Evolutionary conservation across 92 coral and sea anemone genomes (phyloP), one percentile per base, ranked within the genome.

Genomic region (Micromussa lordhowensis): DNA sequence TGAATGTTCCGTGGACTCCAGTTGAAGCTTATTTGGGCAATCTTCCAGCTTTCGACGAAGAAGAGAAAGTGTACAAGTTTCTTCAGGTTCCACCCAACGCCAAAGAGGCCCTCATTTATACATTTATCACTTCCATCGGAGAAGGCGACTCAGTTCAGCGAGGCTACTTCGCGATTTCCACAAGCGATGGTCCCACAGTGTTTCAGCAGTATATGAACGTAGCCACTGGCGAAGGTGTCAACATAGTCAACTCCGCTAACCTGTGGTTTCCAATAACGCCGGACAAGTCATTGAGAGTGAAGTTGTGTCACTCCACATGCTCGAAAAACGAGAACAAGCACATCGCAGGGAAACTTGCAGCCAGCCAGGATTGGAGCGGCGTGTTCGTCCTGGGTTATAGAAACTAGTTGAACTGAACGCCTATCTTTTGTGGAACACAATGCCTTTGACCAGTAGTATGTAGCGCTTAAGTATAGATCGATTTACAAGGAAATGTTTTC

Each of bases 81-180:
- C 48, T 40, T 40, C 48, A 40, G 10, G 48, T 40, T 40, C 48
- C 48, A 40, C 48, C 5, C 48, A 80, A 59, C 30, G 88, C 86
- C 19, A 91, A 91, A 36, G 91, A 91, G 71, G 75, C 87, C 26
- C 64, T 91, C 36, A 54, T 91, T 17, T 91, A 91, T 36, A 38
- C 79, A 7, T 91, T 88, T 88, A 91, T 75, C n/a, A 91, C 93
- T n/a, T 87, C 91, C 29, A 77, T 28, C 3, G 64, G 88, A 1
- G 93, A 91, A 15, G 91, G 90, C 75, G 88, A 73, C 48, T 40
- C 48, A 31, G 87, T 91, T 72, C 81, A 87, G 69, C 93, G 91
- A 69, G 83, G 87, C 40, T 91, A 87, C 88, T 91, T 82, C 38
- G 88, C 68, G 35, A 68, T 90, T 59, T 82, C 57, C 48, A 40